phyloP scores from a whole-genome alignment of 2,888 invertebrate genomes.

The Argyresthia goedartella region DNA sequence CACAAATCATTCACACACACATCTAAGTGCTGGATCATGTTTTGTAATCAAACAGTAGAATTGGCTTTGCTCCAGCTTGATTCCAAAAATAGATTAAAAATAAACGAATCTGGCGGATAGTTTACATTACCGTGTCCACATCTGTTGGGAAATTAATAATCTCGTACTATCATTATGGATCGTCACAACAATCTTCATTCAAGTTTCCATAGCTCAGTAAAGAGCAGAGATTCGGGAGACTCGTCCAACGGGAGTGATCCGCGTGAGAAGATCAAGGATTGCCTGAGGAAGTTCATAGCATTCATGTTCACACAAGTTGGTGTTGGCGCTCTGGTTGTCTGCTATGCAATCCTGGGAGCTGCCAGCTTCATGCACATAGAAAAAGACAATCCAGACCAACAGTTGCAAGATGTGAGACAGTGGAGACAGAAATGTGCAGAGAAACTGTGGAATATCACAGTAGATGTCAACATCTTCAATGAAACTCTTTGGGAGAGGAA shows the following conservation, averaged over 20 bases:
- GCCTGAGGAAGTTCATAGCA: slow-evolving; percentile 86
- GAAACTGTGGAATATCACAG: slow-evolving; percentile 78
- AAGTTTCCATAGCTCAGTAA: slow-evolving; percentile 71
- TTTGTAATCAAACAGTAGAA: slow-evolving; percentile 37
- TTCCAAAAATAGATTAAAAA: slow-evolving; percentile 45
- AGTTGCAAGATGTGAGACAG: slow-evolving; percentile 56
- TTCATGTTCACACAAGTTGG: slow-evolving; percentile 96
- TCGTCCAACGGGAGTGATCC: slow-evolving; percentile 77
- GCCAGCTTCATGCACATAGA: slow-evolving; percentile 86
- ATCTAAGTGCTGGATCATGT: slow-evolving; percentile 10
- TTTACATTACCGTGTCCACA: slow-evolving; percentile 19
- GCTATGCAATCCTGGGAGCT: slow-evolving; percentile 89
- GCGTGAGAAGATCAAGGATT: slow-evolving; percentile 84
- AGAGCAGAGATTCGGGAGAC: slow-evolving; percentile 74
- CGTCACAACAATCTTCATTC: slow-evolving; percentile 42
- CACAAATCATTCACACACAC: too few species aligned
- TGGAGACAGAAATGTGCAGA: slow-evolving; percentile 72
- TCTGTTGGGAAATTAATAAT: slow-evolving; percentile 6
- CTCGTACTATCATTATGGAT: slow-evolving; percentile 30
- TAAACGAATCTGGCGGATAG: slow-evolving; percentile 15
- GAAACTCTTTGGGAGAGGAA: slow-evolving; percentile 72
- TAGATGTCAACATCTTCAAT: slow-evolving; percentile 78
- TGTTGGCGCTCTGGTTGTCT: slow-evolving; percentile 88
- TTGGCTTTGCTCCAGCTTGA: slow-evolving; percentile 44
- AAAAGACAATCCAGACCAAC: slow-evolving; percentile 67